Percentiles rank a stretch among this genome's conserved stretches.
Evolutionary conservation across 2,113 vertebrate genomes (phyloP).

Genomic region (Oxyruncus cristatus): DNA sequence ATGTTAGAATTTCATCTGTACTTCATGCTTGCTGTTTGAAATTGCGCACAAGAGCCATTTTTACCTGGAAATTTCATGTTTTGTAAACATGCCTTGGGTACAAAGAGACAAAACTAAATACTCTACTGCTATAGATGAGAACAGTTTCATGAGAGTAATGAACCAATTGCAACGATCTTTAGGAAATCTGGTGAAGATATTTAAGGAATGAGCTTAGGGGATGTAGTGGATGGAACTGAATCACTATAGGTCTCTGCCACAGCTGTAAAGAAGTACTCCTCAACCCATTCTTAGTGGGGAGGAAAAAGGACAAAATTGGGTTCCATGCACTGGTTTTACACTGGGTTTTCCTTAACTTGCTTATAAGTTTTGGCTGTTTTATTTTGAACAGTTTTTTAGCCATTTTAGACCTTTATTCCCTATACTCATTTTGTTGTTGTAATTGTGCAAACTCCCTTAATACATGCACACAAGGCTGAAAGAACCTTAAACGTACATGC

Average conservation of each 20-base stretch:
- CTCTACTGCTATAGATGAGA: background rate
- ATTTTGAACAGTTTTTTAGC: background rate
- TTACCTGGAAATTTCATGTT: background rate
- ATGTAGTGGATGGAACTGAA: background rate
- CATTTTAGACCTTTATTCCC: background rate
- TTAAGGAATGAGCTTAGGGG: background rate
- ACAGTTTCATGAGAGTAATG: background rate
- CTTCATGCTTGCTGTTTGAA: background rate
- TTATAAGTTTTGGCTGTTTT: background rate
- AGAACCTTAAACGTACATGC: background rate
- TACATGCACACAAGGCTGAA: background rate
- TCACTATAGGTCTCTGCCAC: background rate
- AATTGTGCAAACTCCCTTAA: background rate
- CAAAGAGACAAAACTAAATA: background rate
- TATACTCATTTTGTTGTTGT: background rate
- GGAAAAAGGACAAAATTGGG: background rate
- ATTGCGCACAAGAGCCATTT: background rate
- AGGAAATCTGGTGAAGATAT: background rate
- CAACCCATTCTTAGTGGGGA: accelerated
- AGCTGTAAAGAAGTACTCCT: background rate
- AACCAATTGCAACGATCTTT: background rate
- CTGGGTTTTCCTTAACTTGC: background rate
- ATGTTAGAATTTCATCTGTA: background rate
- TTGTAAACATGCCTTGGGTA: background rate
- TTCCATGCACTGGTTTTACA: background rate